Evolutionary conservation across 1,140 invertebrate species (phyloP).

Genomic region (Cydia pomonella): DNA sequence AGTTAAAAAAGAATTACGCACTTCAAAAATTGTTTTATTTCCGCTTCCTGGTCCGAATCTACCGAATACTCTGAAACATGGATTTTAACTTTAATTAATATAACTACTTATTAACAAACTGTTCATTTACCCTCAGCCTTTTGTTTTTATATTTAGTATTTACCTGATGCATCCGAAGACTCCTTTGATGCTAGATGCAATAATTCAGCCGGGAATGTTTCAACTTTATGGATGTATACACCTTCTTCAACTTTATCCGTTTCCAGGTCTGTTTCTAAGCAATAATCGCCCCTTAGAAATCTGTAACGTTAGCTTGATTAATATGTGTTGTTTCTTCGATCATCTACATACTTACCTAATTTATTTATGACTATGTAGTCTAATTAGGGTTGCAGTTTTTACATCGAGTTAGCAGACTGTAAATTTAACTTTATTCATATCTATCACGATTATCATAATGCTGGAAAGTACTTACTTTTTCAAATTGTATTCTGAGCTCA

Average conservation of each 20-base stretch:
- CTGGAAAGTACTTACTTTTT: conserved; percentile 55
- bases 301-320: conserved; percentile 40
- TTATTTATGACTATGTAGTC: not conserved
- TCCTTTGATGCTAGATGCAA: conserved; percentile 37
- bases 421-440: too few species aligned
- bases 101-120: conserved; percentile 11
- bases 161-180: conserved; percentile 12
- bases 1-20: not conserved
- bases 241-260: conserved; percentile 34
- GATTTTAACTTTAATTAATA: conserved; percentile 4
- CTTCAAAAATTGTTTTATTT: conserved; percentile 24
- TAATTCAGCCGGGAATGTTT: conserved; percentile 48
- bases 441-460: not conserved
- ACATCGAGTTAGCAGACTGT: too few species aligned
- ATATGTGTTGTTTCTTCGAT: not conserved
- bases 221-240: conserved; percentile 13
- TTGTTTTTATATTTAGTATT: not conserved
- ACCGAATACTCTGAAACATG: conserved; percentile 51
- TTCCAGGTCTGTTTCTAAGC: conserved; percentile 49
- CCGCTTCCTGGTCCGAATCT: conserved; percentile 55
- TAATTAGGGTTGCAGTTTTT: too few species aligned
- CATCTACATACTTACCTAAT: not conserved
- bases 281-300: conserved; percentile 64
- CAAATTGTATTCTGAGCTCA: conserved; percentile 63
- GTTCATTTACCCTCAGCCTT: not conserved